A percentile compares a stretch with the other conserved stretches of the same genome.
Evolutionary conservation across 2,113 vertebrate species (phyloP).

Genomic region (Erythrocercus mccallii): DNA sequence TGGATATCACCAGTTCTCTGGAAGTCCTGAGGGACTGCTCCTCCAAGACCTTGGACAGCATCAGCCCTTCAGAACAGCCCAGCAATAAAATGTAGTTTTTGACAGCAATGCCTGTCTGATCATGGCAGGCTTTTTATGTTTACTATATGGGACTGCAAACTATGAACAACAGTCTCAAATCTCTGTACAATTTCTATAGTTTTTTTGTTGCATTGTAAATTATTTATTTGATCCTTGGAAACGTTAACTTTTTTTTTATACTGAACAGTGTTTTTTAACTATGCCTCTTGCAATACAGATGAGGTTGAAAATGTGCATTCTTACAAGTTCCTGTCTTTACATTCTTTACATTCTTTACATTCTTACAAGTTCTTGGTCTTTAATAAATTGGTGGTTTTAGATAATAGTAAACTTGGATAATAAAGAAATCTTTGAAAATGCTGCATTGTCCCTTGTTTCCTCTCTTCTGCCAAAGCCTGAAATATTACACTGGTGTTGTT

Average conservation of each 20-base stretch:
- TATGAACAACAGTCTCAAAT: neutral
- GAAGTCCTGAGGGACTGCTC: conserved; percentile 38
- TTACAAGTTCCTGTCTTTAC: neutral
- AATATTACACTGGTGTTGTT: neutral
- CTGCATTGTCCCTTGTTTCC: neutral
- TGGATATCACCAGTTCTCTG: neutral
- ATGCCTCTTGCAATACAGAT: neutral
- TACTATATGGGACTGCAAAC: neutral
- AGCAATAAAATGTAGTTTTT: neutral
- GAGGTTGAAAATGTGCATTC: neutral
- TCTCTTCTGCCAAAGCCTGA: neutral
- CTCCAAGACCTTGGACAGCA: neutral
- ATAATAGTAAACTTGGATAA: neutral
- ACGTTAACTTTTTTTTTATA: neutral
- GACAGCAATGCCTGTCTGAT: neutral
- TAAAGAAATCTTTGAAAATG: neutral
- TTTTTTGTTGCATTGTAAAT: neutral
- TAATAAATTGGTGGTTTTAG: conserved; percentile 11
- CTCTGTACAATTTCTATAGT: neutral
- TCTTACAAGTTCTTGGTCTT: neutral
- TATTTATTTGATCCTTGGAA: conserved; percentile 27
- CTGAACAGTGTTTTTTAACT: conserved; percentile 18
- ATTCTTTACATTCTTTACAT: no score
- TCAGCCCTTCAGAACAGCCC: neutral
- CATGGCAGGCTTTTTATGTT: neutral